Percentiles rank a stretch among this genome's conserved stretches.
Conservation (phyloP, 2,113 vertebrate genomes). For the Istiophorus platypterus region DNA sequence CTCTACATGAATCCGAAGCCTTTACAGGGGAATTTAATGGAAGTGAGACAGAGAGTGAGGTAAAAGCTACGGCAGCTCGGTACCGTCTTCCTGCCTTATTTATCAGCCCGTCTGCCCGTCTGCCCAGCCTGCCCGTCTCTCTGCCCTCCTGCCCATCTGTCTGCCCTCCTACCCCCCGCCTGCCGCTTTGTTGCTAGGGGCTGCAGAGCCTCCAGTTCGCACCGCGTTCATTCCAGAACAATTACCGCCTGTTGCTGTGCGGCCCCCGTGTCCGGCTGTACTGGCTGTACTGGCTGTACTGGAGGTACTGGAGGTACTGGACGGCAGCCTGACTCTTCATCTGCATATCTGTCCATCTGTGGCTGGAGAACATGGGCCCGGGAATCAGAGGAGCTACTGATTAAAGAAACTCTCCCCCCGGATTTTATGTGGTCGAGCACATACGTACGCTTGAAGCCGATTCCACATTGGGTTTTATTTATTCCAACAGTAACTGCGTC, state of each 20-base stretch:
- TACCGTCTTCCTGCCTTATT: conserved; percentile 39
- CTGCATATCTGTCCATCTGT: neutral
- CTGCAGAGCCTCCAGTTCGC: conserved; percentile 20
- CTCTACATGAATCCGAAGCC: conserved; percentile 29
- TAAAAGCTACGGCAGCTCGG: conserved; percentile 14
- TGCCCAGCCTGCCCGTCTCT: no score
- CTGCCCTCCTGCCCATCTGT: no score
- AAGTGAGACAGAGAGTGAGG: neutral
- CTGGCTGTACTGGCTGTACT: neutral
- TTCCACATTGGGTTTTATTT: neutral
- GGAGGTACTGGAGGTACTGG: conserved; percentile 9
- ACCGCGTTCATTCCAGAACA: conserved; percentile 57
- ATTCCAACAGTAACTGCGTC: neutral
- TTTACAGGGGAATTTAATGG: conserved; percentile 53
- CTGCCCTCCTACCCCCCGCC: no score
- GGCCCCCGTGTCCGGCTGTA: neutral
- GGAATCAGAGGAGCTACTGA: neutral
- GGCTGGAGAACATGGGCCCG: neutral
- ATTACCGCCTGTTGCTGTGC: conserved; percentile 46
- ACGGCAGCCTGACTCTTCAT: conserved; percentile 29
- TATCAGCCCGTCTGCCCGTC: conserved; percentile 24
- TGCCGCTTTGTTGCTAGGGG: conserved; percentile 40
- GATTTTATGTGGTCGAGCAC: no score
- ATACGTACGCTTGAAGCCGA: neutral
- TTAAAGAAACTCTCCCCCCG: neutral